Percentiles rank a stretch among this genome's conserved stretches.
These are phyloP conservation scores for Laupala kohalensis DNA, from an alignment of 1,140 invertebrate genomes.

Conservation along the genomic window DNA sequence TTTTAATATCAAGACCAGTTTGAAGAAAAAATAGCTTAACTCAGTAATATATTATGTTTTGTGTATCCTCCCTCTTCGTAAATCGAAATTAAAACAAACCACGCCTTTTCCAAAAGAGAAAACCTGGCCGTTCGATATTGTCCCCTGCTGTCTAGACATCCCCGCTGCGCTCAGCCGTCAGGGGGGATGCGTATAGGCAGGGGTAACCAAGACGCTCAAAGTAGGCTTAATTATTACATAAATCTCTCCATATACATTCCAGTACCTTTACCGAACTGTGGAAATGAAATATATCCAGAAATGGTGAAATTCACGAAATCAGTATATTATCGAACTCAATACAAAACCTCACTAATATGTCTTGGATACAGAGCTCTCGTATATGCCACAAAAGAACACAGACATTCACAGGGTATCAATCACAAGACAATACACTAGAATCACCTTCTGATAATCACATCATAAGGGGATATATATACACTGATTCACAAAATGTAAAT, in stretches of 20 bases:
- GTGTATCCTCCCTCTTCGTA: too few relatives aligned
- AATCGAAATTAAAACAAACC: not conserved
- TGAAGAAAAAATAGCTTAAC: not conserved
- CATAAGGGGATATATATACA: not conserved
- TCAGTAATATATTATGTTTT: not conserved
- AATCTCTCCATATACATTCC: not conserved
- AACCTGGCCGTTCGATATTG: slow-evolving; percentile 6
- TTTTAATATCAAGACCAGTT: too few relatives aligned
- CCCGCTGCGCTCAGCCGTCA: not conserved
- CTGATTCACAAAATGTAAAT: not conserved
- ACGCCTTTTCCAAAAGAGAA: not conserved
- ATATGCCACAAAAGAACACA: not conserved
- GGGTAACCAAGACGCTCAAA: not conserved
- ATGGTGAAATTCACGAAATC: too few relatives aligned
- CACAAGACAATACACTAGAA: not conserved
- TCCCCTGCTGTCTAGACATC: slow-evolving; percentile 2
- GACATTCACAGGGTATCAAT: not conserved
- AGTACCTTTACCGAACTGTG: not conserved
- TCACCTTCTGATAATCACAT: not conserved
- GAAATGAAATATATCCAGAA: too few relatives aligned
- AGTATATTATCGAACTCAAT: not conserved
- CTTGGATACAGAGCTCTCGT: not conserved
- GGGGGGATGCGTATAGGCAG: not conserved
- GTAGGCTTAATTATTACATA: not conserved
- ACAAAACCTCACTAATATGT: slow-evolving; percentile 1